Conservation (phyloP, 2,888 invertebrate genomes). For the Oxyteleia sp. region DNA sequence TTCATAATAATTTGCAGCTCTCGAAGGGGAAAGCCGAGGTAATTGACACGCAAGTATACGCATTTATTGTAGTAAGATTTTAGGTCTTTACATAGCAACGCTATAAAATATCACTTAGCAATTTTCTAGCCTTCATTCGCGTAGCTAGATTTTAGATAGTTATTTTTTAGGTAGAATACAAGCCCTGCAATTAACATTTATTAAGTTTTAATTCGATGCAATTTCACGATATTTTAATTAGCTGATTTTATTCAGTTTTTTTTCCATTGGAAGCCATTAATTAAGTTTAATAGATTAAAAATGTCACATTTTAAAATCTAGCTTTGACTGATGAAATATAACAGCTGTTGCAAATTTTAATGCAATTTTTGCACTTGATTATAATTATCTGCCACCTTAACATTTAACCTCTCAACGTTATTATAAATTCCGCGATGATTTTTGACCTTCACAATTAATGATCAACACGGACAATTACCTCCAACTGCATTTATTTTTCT, state of each 20-base stretch:
- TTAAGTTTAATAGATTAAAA: conserved; percentile 15
- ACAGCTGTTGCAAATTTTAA: conserved; percentile 26
- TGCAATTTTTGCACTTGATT: conserved; percentile 33
- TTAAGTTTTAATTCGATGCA: conserved; percentile 33
- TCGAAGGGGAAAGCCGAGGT: conserved; percentile 73
- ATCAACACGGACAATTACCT: conserved; percentile 48
- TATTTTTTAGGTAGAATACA: conserved; percentile 58
- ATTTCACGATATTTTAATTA: conserved; percentile 38
- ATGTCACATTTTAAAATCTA: conserved; percentile 36
- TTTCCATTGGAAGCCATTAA: conserved; percentile 21
- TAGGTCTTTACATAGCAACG: conserved; percentile 60
- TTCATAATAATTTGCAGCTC: conserved; percentile 74
- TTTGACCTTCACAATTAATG: conserved; percentile 19
- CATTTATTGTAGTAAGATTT: conserved; percentile 60
- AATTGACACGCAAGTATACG: conserved; percentile 75
- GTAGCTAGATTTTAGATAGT: conserved; percentile 67
- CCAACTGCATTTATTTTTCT: conserved; percentile 37
- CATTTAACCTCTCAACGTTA: conserved; percentile 5
- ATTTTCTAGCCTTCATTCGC: conserved; percentile 67
- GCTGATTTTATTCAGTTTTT: conserved; percentile 40
- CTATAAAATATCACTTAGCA: conserved; percentile 65
- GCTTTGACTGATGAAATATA: conserved; percentile 29
- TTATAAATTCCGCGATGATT: conserved; percentile 23
- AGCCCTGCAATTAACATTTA: conserved; percentile 42
- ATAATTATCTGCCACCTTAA: conserved; percentile 20